Evolutionary conservation across 2,797 vertebrate genomes (phyloP).

Genomic region (Galago senegalensis): DNA sequence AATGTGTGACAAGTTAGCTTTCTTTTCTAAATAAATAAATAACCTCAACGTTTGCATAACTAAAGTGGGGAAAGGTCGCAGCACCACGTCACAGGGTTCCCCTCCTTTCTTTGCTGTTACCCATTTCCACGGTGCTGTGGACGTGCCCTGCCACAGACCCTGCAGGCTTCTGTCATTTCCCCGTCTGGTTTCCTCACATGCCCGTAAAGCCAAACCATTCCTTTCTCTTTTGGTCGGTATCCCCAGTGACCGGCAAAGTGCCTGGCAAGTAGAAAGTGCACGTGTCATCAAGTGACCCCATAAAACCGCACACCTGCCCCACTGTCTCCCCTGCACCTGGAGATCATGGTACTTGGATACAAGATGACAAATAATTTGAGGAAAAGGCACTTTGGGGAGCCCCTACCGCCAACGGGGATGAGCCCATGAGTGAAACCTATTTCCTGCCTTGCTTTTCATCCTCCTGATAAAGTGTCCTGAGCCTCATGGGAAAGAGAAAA

Average conservation of each 20-base stretch:
- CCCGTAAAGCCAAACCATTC: background rate
- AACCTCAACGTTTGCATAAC: background rate
- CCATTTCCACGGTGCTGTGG: background rate
- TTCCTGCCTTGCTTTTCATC: background rate
- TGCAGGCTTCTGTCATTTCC: background rate
- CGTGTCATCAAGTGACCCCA: background rate
- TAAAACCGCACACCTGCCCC: background rate
- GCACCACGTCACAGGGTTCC: background rate
- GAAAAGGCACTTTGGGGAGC: background rate
- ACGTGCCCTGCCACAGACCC: background rate
- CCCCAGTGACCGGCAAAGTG: background rate
- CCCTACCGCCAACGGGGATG: background rate
- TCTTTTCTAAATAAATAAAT: background rate
- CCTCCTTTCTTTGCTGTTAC: background rate
- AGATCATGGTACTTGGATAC: background rate
- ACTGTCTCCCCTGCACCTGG: background rate
- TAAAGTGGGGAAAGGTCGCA: background rate
- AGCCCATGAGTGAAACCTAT: background rate
- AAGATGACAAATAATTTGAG: background rate
- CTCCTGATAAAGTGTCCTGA: background rate
- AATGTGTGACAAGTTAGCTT: background rate
- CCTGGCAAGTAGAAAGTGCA: background rate
- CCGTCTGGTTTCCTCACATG: background rate
- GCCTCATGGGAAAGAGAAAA: background rate
- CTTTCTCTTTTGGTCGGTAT: background rate